Conservation (phyloP, 1,140 invertebrate genomes). For the Zaprionus capensis region DNA sequence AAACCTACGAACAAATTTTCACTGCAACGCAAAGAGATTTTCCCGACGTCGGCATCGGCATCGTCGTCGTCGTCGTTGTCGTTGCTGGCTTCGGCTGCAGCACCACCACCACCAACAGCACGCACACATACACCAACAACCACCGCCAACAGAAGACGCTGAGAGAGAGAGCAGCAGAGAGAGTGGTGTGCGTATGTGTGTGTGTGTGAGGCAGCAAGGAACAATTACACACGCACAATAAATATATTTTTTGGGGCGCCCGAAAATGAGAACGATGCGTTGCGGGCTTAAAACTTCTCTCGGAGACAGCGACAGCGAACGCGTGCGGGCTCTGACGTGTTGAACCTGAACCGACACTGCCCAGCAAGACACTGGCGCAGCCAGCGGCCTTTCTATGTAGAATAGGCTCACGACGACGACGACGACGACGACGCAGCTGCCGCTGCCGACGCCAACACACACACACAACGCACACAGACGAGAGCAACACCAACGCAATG, state of each 20-base stretch:
- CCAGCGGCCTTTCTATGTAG: constrained; percentile 74
- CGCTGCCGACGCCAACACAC: constrained; percentile 44
- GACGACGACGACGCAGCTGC: constrained; percentile 23
- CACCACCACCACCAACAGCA: constrained; percentile 50
- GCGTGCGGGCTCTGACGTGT: constrained; percentile 77
- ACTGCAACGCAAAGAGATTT: constrained; percentile 75
- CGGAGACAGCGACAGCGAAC: constrained; percentile 43
- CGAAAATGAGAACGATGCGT: constrained; percentile 22
- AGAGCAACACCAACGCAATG: constrained; percentile 54
- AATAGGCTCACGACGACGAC: constrained; percentile 56
- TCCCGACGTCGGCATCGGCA: constrained; percentile 58
- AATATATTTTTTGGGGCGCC: constrained; percentile 25
- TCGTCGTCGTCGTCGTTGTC: constrained; percentile 31
- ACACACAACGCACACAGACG: constrained; percentile 10
- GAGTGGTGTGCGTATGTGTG: constrained; percentile 4
- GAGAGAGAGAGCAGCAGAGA: constrained; percentile 18
- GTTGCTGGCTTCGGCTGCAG: constrained; percentile 56
- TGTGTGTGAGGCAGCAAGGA: constrained; percentile 10
- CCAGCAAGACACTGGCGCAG: constrained; percentile 75
- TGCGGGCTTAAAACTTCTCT: constrained; percentile 23
- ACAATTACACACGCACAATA: constrained; percentile 43
- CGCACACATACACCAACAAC: constrained; percentile 38
- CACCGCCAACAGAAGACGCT: constrained; percentile 19
- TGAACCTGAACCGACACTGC: constrained; percentile 84
- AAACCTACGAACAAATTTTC: constrained; percentile 80